phyloP scores from a whole-genome alignment of 2,797 vertebrate species.

The Orestias chungarensis region DNA sequence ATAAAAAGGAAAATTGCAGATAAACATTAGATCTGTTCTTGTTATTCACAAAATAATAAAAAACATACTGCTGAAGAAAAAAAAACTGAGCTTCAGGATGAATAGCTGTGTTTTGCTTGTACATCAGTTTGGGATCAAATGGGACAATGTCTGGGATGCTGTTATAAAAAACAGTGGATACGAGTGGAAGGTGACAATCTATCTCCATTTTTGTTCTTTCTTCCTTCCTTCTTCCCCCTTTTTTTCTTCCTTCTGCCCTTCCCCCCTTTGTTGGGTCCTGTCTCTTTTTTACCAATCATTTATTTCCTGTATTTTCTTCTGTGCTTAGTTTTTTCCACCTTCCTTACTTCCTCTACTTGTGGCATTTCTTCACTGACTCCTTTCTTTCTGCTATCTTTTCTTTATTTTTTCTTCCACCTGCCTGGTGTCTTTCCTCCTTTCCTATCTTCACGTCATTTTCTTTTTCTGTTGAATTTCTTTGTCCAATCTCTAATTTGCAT shows the following conservation, averaged over 20 bases:
- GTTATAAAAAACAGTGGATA: conserved; percentile 45
- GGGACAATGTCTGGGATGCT: conserved; percentile 52
- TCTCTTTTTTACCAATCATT: neutral
- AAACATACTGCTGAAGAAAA: conserved; percentile 3
- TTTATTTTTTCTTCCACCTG: neutral
- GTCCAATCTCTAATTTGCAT: neutral
- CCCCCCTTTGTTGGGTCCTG: too few species aligned
- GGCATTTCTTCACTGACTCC: neutral
- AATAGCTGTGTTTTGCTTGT: conserved; percentile 51
- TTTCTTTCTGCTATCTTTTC: neutral
- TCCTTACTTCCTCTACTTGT: neutral
- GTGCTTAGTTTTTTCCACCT: too few species aligned
- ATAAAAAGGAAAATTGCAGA: conserved; percentile 18
- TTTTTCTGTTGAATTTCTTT: too few species aligned
- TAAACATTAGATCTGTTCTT: conserved; percentile 12
- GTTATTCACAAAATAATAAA: conserved; percentile 12
- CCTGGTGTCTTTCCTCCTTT: too few species aligned
- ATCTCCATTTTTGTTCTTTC: neutral
- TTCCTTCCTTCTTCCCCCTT: neutral
- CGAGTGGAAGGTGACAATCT: conserved; percentile 42
- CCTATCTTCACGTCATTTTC: too few species aligned
- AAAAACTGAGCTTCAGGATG: conserved; percentile 7
- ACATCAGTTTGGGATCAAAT: too few species aligned
- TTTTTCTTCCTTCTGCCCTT: neutral
- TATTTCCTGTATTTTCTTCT: too few species aligned